Conservation (phyloP, 2,797 vertebrate genomes). For the Rhinatrema bivittatum region DNA sequence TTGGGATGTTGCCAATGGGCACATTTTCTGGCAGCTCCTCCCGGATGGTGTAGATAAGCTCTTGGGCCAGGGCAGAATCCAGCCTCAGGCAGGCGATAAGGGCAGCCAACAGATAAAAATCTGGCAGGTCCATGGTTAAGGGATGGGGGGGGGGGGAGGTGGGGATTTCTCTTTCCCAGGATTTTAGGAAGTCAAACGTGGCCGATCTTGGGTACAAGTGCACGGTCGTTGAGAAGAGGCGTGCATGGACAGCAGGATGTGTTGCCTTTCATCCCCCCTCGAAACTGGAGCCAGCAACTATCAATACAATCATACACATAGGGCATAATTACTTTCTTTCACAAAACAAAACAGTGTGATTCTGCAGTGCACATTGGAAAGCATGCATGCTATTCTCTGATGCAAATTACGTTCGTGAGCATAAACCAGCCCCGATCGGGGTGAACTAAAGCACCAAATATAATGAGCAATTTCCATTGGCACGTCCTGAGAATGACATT, state of each 20-base stretch:
- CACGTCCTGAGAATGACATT: constrained; percentile 27
- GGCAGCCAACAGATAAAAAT: constrained; percentile 97
- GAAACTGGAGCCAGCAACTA: constrained; percentile 74
- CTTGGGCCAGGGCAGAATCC: constrained; percentile 94
- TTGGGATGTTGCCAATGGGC: constrained; percentile 99
- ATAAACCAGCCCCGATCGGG: too few relatives aligned
- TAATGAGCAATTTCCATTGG: constrained; percentile 22
- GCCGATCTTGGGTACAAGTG: constrained; percentile 48
- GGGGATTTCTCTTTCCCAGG: constrained; percentile 66
- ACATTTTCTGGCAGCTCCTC: constrained; percentile 97
- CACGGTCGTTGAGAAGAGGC: too few relatives aligned
- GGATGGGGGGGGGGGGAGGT: too few relatives aligned
- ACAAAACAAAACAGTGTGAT: too few relatives aligned
- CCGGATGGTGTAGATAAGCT: constrained; percentile 96
- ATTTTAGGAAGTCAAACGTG: constrained; percentile 66
- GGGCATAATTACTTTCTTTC: constrained; percentile 59
- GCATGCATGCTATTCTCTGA: too few relatives aligned
- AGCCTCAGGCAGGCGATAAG: constrained; percentile 93
- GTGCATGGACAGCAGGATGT: constrained; percentile 68
- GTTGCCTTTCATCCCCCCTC: constrained; percentile 71
- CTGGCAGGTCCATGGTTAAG: constrained; percentile 96
- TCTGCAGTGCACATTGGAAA: constrained; percentile 29
- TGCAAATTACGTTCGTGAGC: too few relatives aligned
- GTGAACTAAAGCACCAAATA: constrained; percentile 34
- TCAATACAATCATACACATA: constrained; percentile 81